Evolutionary conservation across 37 sponge, comb jelly and placozoan genomes (phyloP).

Genomic region (Halichondria panicea): DNA sequence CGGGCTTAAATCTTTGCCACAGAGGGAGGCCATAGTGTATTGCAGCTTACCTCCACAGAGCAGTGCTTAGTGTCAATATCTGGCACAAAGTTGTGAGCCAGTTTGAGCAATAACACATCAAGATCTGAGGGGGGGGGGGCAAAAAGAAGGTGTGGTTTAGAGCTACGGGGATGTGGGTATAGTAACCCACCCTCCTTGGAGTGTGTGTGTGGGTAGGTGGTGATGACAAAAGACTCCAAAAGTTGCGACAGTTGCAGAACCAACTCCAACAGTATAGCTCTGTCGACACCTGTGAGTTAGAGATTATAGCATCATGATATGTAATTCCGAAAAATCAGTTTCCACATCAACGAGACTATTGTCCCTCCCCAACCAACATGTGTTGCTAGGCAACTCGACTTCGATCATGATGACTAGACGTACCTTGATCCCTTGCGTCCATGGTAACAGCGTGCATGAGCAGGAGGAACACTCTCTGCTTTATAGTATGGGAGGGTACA

Average conservation of each 20-base stretch:
- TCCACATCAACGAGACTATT: neutral
- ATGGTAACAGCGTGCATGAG: slow-evolving; percentile 20
- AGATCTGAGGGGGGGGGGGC: neutral
- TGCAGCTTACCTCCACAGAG: slow-evolving; percentile 43
- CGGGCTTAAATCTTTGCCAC: too few species aligned
- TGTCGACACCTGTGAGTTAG: neutral
- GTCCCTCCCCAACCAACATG: too few species aligned
- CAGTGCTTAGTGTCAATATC: slow-evolving; percentile 44
- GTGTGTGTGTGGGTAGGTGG: slow-evolving; percentile 15
- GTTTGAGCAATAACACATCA: slow-evolving; percentile 14
- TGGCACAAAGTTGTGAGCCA: slow-evolving; percentile 30
- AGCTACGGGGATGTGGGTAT: neutral
- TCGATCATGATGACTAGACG: too few species aligned
- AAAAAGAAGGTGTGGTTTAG: neutral
- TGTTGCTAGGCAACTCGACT: too few species aligned
- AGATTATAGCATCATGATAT: neutral
- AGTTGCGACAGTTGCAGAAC: slow-evolving; percentile 38
- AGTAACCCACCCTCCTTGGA: neutral
- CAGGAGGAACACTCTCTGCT: slow-evolving; percentile 43
- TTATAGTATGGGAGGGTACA: slow-evolving; percentile 35
- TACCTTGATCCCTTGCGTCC: slow-evolving; percentile 22
- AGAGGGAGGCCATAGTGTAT: too few species aligned
- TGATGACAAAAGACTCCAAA: slow-evolving; percentile 57
- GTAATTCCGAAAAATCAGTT: neutral
- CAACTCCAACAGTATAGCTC: neutral